Evolutionary conservation across 2,888 invertebrate genomes (phyloP).

Genomic region (Scaptomyza polygonia): DNA sequence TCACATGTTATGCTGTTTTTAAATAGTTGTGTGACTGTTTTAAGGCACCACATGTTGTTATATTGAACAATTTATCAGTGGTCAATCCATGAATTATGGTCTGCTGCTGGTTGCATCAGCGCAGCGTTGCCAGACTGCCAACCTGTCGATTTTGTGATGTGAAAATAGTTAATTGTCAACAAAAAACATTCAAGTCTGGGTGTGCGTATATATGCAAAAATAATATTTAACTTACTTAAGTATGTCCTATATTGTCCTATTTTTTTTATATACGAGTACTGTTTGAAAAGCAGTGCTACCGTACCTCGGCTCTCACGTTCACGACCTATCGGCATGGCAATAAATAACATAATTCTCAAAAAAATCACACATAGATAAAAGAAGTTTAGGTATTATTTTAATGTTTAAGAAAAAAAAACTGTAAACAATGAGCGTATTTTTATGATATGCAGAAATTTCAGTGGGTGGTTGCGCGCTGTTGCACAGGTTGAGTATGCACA

Average conservation of each 20-base stretch:
- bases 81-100: slow-evolving; percentile 9
- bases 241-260: not conserved
- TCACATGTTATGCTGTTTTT: slow-evolving; percentile 50
- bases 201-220: not conserved
- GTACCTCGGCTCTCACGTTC: slow-evolving; percentile 5
- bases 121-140: slow-evolving; percentile 46
- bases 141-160: not conserved
- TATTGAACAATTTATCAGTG: slow-evolving; percentile 19
- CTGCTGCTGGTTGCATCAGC: slow-evolving; percentile 55
- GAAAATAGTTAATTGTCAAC: not conserved
- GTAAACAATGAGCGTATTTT: not conserved
- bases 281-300: slow-evolving; percentile 14
- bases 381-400: not conserved
- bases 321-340: slow-evolving; percentile 8
- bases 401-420: not conserved
- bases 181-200: not conserved
- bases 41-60: slow-evolving; percentile 60
- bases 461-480: not conserved
- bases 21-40: slow-evolving; percentile 48
- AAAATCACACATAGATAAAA: not conserved
- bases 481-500: slow-evolving; percentile 7
- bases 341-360: not conserved
- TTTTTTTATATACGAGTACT: slow-evolving; percentile 20
- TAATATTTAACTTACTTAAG: not conserved
- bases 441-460: not conserved